These are phyloP conservation scores for Microctonus hyperodae DNA, from an alignment of 2,888 invertebrate species.

Conservation along the genomic window DNA sequence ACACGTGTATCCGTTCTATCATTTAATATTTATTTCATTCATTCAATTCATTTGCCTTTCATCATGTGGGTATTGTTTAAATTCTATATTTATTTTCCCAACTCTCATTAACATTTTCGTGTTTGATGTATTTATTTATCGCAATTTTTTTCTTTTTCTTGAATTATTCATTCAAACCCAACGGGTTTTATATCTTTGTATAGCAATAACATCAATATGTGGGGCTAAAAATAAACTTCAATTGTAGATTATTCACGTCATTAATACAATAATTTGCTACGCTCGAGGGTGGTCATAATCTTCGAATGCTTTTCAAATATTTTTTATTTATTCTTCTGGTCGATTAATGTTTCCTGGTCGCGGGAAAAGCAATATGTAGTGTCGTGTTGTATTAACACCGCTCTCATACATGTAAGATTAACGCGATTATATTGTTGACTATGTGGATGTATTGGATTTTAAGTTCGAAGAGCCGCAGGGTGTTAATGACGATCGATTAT, in stretches of 20 bases:
- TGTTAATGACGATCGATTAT: conserved; percentile 53
- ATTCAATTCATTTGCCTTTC: background rate
- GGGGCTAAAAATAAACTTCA: background rate
- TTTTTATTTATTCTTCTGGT: background rate
- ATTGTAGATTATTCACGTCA: background rate
- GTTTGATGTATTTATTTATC: too few species aligned
- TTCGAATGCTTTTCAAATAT: background rate
- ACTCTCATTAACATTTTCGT: too few species aligned
- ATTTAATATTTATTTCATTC: conserved; percentile 22
- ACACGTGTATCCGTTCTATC: conserved; percentile 47
- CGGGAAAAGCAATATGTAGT: conserved; percentile 32
- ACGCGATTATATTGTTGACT: conserved; percentile 25
- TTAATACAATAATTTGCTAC: conserved; percentile 47
- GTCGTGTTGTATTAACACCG: conserved; percentile 2
- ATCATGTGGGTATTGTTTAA: too few species aligned
- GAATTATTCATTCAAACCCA: too few species aligned
- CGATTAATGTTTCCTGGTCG: conserved; percentile 46
- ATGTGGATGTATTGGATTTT: background rate
- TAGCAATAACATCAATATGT: background rate
- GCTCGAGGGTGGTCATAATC: conserved; percentile 50
- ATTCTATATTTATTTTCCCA: too few species aligned
- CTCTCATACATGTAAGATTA: background rate
- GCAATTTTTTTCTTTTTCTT: background rate
- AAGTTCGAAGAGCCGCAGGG: conserved; percentile 36
- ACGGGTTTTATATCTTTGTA: too few species aligned